A percentile compares a stretch with the other conserved stretches of the same genome.
phyloP scores from a whole-genome alignment of 2,113 vertebrate genomes.

The Acrocephalus kingi region DNA sequence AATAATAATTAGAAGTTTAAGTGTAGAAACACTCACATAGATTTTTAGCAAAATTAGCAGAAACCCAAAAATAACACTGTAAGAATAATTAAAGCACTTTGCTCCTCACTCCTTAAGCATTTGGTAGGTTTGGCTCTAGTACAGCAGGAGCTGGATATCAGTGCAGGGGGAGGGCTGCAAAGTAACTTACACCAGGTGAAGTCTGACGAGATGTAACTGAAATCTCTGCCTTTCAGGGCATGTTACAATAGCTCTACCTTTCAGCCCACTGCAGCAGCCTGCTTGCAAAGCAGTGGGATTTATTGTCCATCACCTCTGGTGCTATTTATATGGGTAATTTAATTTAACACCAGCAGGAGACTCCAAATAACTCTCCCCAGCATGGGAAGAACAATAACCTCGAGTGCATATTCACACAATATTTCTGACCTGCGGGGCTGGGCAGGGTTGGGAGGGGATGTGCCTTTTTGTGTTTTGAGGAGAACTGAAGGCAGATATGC shows the following conservation, averaged over 20 bases:
- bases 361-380: conserved; percentile 54
- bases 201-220: background rate
- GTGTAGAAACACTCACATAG: background rate
- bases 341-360: conserved; percentile 56
- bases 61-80: background rate
- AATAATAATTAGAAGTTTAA: background rate
- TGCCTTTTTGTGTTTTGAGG: background rate
- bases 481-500: background rate
- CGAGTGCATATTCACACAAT: conserved; percentile 27
- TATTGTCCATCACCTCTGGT: conserved; percentile 19
- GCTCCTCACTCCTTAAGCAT: background rate
- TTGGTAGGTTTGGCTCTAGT: background rate
- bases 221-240: conserved; percentile 3
- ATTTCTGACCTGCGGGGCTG: background rate
- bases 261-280: background rate
- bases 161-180: background rate
- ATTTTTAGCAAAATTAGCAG: background rate
- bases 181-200: background rate
- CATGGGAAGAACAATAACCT: conserved; percentile 48
- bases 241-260: background rate
- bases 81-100: background rate
- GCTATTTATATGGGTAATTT: conserved; percentile 58
- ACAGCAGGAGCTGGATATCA: background rate
- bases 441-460: background rate
- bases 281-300: conserved; percentile 3